A percentile compares a stretch with the other conserved stretches of the same genome.
Evolutionary conservation across 2,797 vertebrate species (phyloP).

Genomic region (Gila robusta): DNA sequence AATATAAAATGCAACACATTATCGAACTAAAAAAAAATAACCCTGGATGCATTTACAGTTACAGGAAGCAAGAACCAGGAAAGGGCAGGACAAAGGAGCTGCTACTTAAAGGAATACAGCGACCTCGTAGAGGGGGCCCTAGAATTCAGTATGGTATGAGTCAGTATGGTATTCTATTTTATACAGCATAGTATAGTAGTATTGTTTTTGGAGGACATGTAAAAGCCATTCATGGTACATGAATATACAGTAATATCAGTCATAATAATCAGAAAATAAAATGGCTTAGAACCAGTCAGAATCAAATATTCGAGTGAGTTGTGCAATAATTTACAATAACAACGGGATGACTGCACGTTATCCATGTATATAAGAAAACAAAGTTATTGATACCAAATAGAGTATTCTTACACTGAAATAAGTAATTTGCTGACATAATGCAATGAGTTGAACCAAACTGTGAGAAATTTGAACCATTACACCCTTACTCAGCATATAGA

Average conservation of each 20-base stretch:
- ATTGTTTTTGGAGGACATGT: background rate
- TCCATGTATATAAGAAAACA: background rate
- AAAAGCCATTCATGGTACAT: background rate
- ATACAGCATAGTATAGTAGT: background rate
- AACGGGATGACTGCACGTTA: background rate
- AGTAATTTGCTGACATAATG: background rate
- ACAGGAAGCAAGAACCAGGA: no score
- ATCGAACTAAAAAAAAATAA: no score
- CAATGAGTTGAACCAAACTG: background rate
- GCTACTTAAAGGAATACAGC: no score
- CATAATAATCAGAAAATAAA: background rate
- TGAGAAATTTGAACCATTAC: background rate
- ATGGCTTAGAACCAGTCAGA: background rate
- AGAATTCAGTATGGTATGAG: no score
- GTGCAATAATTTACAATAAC: no score
- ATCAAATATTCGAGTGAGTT: background rate
- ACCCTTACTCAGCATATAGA: background rate
- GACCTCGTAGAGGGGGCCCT: no score
- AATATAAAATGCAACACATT: no score
- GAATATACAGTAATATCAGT: constrained; percentile 2
- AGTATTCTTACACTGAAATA: background rate
- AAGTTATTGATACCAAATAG: background rate
- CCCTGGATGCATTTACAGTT: no score
- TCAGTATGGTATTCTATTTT: no score
- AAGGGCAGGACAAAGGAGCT: no score